phyloP scores from a whole-genome alignment of 2,888 invertebrate genomes.

The Xanthia icteritia region DNA sequence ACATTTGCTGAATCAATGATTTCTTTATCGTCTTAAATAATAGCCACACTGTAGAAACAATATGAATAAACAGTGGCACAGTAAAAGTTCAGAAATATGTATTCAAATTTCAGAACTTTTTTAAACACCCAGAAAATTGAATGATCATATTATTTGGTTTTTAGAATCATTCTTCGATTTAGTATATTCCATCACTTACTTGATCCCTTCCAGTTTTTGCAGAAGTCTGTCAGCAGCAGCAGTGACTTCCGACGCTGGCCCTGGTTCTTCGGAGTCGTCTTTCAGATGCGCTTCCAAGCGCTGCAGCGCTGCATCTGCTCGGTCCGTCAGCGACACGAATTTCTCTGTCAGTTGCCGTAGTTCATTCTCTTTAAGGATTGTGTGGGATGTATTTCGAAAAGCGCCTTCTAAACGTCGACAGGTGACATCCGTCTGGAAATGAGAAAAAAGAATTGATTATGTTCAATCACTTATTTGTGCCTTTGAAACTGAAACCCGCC shows the following conservation, averaged over 20 bases:
- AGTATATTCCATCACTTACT: slow-evolving; percentile 70
- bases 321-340: slow-evolving; percentile 85
- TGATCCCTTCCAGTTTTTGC: slow-evolving; percentile 80
- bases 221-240: slow-evolving; percentile 81
- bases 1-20: not conserved
- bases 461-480: not conserved
- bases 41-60: not conserved
- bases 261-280: slow-evolving; percentile 75
- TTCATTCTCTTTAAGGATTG: slow-evolving; percentile 83
- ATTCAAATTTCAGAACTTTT: not conserved
- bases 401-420: slow-evolving; percentile 84
- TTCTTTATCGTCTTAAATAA: not conserved
- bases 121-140: not conserved
- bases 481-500: not conserved
- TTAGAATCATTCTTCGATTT: not conserved
- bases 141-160: not conserved
- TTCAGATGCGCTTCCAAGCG: slow-evolving; percentile 81
- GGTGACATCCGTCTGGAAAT: slow-evolving; percentile 79
- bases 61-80: not conserved
- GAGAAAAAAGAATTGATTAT: not conserved
- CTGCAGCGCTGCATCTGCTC: slow-evolving; percentile 86
- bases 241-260: slow-evolving; percentile 79
- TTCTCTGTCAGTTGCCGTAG: slow-evolving; percentile 86
- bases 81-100: too few relatives aligned
- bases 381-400: slow-evolving; percentile 83